phyloP scores from a whole-genome alignment of 2,797 vertebrate species.

The Enteromius thamalakanensis region DNA sequence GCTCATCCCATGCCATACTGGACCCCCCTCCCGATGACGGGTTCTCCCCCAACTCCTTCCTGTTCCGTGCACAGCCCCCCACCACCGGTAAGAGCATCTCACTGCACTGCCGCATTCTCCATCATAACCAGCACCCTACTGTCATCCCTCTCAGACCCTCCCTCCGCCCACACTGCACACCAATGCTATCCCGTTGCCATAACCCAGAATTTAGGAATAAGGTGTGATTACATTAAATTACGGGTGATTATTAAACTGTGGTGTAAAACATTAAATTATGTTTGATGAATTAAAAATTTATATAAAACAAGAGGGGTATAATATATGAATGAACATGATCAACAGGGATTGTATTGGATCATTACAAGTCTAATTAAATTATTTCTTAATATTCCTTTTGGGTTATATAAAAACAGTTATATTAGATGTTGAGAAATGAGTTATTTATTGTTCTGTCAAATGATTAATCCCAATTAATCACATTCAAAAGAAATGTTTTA shows the following conservation, averaged over 20 bases:
- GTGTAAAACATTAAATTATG: not conserved
- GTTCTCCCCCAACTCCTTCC: slow-evolving; percentile 88
- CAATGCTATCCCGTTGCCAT: not conserved
- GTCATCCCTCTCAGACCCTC: not conserved
- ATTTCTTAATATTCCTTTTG: not conserved
- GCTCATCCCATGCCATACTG: slow-evolving; percentile 88
- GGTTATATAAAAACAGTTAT: not conserved
- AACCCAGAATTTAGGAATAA: not conserved
- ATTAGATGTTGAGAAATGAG: not conserved
- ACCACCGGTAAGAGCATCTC: slow-evolving; percentile 81
- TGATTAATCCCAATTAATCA: too few species aligned
- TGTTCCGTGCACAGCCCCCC: slow-evolving; percentile 84
- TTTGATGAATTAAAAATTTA: not conserved
- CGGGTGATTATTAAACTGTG: not conserved
- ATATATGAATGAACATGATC: not conserved
- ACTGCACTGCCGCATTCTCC: slow-evolving; percentile 7
- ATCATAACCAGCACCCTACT: slow-evolving; percentile 5
- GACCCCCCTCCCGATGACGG: slow-evolving; percentile 88
- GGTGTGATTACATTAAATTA: not conserved
- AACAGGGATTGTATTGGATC: not conserved
- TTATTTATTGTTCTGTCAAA: not conserved
- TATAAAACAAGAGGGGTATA: not conserved
- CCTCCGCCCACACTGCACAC: not conserved
- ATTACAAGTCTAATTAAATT: not conserved
- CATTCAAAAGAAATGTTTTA: too few species aligned